phyloP scores from a whole-genome alignment of 2,113 vertebrate genomes.

The Misgurnus anguillicaudatus region DNA sequence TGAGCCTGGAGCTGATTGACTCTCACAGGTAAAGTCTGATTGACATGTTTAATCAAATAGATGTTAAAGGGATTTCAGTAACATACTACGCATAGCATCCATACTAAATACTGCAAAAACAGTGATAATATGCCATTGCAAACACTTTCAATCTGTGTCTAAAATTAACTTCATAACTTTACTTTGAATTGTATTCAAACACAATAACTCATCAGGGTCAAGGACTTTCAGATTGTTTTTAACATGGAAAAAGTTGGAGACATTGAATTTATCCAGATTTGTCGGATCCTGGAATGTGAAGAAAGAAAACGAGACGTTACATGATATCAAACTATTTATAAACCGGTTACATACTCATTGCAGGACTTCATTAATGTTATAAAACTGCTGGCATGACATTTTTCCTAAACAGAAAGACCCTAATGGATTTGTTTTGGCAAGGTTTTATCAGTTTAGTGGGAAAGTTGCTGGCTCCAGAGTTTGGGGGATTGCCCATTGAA shows the following conservation, averaged over 20 bases:
- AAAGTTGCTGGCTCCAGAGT: constrained; percentile 27
- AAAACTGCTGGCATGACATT: not conserved
- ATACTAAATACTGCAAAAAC: no score
- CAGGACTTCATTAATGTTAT: not conserved
- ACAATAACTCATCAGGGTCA: constrained; percentile 85
- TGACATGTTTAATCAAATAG: not conserved
- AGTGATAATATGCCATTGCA: no score
- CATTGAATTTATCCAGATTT: constrained; percentile 97
- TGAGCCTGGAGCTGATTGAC: not conserved
- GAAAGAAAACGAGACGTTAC: constrained; percentile 29
- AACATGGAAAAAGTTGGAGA: constrained; percentile 93
- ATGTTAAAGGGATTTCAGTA: no score
- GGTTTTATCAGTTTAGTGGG: constrained; percentile 27
- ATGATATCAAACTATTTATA: constrained; percentile 3
- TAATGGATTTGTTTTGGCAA: constrained; percentile 33
- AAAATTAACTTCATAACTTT: no score
- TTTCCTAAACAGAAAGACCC: not conserved
- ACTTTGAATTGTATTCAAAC: no score
- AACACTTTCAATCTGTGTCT: no score
- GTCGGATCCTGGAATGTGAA: constrained; percentile 84
- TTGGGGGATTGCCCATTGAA: constrained; percentile 16
- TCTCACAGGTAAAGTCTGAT: not conserved
- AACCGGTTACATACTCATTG: not conserved
- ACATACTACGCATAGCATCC: no score
- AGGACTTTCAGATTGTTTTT: constrained; percentile 91